Evolutionary conservation across 2,888 invertebrate species (phyloP).

Genomic region (Carabus problematicus): DNA sequence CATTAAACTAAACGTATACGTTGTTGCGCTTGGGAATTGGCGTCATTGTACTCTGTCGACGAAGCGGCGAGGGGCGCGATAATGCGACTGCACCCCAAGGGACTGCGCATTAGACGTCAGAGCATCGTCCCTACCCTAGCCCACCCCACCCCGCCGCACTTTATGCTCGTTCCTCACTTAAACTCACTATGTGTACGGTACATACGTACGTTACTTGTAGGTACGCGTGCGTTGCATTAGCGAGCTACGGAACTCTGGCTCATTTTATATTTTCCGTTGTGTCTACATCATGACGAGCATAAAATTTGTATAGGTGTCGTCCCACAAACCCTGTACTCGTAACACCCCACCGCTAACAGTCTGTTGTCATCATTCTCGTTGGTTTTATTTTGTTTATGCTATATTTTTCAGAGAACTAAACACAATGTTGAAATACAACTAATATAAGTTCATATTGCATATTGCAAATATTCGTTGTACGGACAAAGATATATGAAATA

Average conservation of each 20-base stretch:
- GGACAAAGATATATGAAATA: too few species aligned
- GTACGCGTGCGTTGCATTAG: constrained; percentile 6
- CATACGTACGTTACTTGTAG: too few species aligned
- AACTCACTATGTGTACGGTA: too few species aligned
- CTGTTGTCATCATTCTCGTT: too few species aligned
- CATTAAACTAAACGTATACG: constrained; percentile 59
- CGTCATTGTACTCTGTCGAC: constrained; percentile 55
- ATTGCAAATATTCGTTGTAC: too few species aligned
- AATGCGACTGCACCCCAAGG: constrained; percentile 57
- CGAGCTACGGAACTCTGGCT: neutral
- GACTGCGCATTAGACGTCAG: constrained; percentile 53
- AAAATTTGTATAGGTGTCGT: constrained; percentile 5
- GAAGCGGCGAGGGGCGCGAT: constrained; percentile 56
- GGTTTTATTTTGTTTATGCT: too few species aligned
- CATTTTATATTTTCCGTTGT: constrained; percentile 4
- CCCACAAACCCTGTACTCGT: neutral
- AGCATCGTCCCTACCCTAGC: constrained; percentile 25
- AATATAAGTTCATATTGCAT: too few species aligned
- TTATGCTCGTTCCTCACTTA: neutral
- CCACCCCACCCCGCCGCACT: neutral
- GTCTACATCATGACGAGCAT: constrained; percentile 6
- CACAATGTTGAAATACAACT: too few species aligned
- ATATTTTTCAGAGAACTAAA: too few species aligned
- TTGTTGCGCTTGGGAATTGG: constrained; percentile 58
- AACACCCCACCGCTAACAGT: neutral